A percentile compares a stretch with the other conserved stretches of the same genome.
These are phyloP conservation scores for Eupithecia dodoneata DNA, from an alignment of 2,888 invertebrate species.

Conservation along the genomic window DNA sequence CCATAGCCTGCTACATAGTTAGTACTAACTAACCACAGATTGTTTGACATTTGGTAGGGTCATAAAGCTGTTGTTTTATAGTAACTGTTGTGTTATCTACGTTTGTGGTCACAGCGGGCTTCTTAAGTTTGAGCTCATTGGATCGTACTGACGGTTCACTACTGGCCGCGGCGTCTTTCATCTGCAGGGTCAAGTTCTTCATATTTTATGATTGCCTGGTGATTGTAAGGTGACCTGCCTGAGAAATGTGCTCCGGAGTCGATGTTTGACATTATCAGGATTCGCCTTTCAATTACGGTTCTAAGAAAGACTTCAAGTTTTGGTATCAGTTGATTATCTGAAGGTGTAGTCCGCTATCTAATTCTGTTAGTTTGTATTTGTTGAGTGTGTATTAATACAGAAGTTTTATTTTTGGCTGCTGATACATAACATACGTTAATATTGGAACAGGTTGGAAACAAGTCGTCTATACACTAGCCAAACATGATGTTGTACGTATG, in stretches of 20 bases:
- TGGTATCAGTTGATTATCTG: not conserved
- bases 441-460: not conserved
- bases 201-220: conserved; percentile 35
- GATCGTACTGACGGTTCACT: conserved; percentile 29
- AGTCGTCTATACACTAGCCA: not conserved
- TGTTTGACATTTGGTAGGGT: conserved; percentile 8
- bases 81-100: conserved; percentile 18
- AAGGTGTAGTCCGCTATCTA: not conserved
- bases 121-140: conserved; percentile 34
- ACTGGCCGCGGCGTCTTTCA: conserved; percentile 33
- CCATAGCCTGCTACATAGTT: conserved; percentile 16
- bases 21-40: conserved; percentile 15
- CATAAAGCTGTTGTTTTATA: conserved; percentile 15
- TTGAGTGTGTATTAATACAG: not conserved
- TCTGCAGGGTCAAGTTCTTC: conserved; percentile 35
- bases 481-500: too few species aligned
- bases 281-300: conserved; percentile 3
- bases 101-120: conserved; percentile 35
- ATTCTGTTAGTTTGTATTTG: not conserved
- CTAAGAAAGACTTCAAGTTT: not conserved
- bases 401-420: not conserved
- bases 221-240: conserved; percentile 32
- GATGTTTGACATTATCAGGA: conserved; percentile 8
- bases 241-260: conserved; percentile 22
- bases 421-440: not conserved